Percentiles rank a stretch among this genome's conserved stretches.
These are phyloP conservation scores for Spatula versicolor DNA, from an alignment of 2,797 vertebrate genomes.

Conservation along the genomic window DNA sequence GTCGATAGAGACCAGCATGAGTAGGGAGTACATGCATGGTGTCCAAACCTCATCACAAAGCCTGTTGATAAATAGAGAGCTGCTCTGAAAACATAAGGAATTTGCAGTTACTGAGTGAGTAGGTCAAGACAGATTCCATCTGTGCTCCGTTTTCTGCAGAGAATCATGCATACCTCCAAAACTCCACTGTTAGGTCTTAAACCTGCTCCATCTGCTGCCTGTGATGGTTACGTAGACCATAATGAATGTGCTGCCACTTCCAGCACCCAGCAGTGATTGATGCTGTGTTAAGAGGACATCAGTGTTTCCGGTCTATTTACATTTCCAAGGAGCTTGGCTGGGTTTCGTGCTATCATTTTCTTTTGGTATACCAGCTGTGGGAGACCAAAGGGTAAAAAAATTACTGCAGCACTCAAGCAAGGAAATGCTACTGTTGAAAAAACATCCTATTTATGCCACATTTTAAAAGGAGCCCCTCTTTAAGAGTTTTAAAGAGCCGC, in stretches of 20 bases:
- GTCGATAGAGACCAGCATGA: background rate
- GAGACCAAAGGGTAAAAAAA: slow-evolving; percentile 66
- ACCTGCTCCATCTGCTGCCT: slow-evolving; percentile 34
- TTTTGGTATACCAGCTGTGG: slow-evolving; percentile 53
- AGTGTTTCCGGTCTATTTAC: slow-evolving; percentile 62
- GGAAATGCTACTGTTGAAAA: slow-evolving; percentile 64
- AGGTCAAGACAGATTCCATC: slow-evolving; percentile 17
- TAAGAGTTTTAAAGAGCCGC: slow-evolving; percentile 54
- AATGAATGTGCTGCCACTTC: background rate
- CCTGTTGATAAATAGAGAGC: background rate
- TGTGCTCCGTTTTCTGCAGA: slow-evolving; percentile 24
- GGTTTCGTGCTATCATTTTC: slow-evolving; percentile 42
- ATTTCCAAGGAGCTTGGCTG: slow-evolving; percentile 59
- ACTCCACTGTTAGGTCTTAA: background rate
- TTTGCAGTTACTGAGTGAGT: background rate
- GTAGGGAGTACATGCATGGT: accelerated
- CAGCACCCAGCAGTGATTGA: slow-evolving; percentile 39
- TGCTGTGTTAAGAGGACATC: slow-evolving; percentile 44
- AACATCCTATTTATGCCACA: slow-evolving; percentile 65
- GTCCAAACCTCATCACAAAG: background rate
- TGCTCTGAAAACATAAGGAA: background rate
- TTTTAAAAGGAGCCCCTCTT: slow-evolving; percentile 49
- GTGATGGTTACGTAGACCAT: background rate
- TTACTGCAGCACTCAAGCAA: background rate
- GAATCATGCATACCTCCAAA: background rate